Evolutionary conservation across 2,888 invertebrate species (phyloP).

Genomic region (Apamea monoglypha): DNA sequence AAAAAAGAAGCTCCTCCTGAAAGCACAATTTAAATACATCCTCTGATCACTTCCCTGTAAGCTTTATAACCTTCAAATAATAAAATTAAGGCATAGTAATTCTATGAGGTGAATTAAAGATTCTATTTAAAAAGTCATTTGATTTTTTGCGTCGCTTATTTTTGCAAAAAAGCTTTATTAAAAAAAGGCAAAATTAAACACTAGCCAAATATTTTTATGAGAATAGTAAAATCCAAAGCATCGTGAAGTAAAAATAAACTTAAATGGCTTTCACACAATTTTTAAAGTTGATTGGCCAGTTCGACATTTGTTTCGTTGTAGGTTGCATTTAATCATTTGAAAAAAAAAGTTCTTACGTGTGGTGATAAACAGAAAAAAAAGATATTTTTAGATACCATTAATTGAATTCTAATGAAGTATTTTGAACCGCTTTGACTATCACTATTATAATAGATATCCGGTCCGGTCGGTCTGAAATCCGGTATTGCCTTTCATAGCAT

Average conservation of each 20-base stretch:
- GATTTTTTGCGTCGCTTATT: not conserved
- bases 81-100: not conserved
- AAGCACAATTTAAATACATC: not conserved
- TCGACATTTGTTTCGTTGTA: not conserved
- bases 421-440: not conserved
- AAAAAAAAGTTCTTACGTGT: not conserved
- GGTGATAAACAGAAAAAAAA: not conserved
- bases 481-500: conserved; percentile 38
- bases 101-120: not conserved
- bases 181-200: not conserved
- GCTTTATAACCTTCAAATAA: not conserved
- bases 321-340: not conserved
- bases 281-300: not conserved
- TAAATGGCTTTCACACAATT: not conserved
- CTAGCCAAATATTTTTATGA: too few relatives aligned
- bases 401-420: not conserved
- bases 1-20: not conserved
- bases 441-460: not conserved
- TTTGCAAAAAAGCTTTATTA: not conserved
- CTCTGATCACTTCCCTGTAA: not conserved
- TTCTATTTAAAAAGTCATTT: not conserved
- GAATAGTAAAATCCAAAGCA: not conserved
- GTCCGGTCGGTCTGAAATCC: too few relatives aligned
- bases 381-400: too few relatives aligned
- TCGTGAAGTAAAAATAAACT: not conserved